These are phyloP conservation scores for Arizona elegans DNA, from an alignment of 2,113 vertebrate genomes.

Conservation along the genomic window DNA sequence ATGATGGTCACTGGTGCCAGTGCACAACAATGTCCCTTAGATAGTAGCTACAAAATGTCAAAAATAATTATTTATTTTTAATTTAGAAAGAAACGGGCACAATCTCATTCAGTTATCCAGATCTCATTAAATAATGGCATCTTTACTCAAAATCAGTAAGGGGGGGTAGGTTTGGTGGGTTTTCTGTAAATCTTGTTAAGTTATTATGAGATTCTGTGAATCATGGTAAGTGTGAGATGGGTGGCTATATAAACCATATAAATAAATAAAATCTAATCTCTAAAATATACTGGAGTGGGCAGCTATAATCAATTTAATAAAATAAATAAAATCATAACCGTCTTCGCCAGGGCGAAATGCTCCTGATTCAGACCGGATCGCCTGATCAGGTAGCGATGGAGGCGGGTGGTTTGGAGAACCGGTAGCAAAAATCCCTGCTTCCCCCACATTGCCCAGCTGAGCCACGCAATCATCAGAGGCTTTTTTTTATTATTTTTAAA, in stretches of 20 bases:
- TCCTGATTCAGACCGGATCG: too few species aligned
- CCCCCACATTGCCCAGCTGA: too few species aligned
- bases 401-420: too few species aligned
- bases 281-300: neutral
- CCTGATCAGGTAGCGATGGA: too few species aligned
- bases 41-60: neutral
- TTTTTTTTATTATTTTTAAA: too few species aligned
- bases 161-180: neutral
- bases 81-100: neutral
- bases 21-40: neutral
- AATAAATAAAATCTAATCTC: neutral
- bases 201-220: too few species aligned
- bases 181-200: neutral
- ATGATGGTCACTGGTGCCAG: neutral
- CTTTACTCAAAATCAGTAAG: neutral
- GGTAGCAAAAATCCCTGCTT: too few species aligned
- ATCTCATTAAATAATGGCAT: neutral
- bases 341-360: too few species aligned
- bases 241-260: neutral
- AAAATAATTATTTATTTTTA: neutral
- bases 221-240: neutral
- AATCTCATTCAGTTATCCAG: neutral
- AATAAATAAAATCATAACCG: neutral
- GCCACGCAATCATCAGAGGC: too few species aligned
- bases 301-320: neutral